phyloP scores from a whole-genome alignment of 35 echinoderm and acorn worm species.

The Apostichopus japonicus region DNA sequence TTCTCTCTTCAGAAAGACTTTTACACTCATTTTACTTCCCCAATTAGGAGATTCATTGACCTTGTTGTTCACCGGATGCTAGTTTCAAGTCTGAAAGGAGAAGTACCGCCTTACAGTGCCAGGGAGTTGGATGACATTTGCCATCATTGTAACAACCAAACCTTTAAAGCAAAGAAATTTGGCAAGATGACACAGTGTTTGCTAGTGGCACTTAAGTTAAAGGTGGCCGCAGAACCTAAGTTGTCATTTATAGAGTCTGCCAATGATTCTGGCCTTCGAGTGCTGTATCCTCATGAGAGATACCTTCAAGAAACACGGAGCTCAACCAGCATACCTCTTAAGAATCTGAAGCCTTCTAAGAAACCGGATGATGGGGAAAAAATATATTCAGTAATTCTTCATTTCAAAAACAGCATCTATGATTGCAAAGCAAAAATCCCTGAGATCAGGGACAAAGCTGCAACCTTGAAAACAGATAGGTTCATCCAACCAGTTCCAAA shows the following conservation, averaged over 20 bases:
- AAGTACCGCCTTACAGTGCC: constrained; percentile 53
- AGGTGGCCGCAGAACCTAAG: constrained; percentile 55
- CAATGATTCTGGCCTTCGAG: constrained; percentile 55
- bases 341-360: constrained; percentile 66
- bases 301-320: constrained; percentile 38
- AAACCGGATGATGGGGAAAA: constrained; percentile 66
- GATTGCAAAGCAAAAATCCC: constrained; percentile 17
- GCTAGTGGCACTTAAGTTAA: constrained; percentile 60
- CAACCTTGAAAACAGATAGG: background rate
- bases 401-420: constrained; percentile 84
- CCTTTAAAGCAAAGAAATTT: constrained; percentile 64
- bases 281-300: constrained; percentile 56
- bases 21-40: constrained; percentile 96
- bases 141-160: constrained; percentile 70
- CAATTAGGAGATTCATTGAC: constrained; percentile 92
- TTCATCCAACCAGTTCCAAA: constrained; percentile 2
- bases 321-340: constrained; percentile 40
- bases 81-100: constrained; percentile 47
- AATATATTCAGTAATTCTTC: constrained; percentile 35
- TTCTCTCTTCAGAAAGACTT: constrained; percentile 58
- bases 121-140: constrained; percentile 65
- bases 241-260: constrained; percentile 33
- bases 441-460: background rate
- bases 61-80: constrained; percentile 86
- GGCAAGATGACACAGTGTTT: constrained; percentile 65